phyloP scores from a whole-genome alignment of 2,888 invertebrate species.

The Magallana nippona region DNA sequence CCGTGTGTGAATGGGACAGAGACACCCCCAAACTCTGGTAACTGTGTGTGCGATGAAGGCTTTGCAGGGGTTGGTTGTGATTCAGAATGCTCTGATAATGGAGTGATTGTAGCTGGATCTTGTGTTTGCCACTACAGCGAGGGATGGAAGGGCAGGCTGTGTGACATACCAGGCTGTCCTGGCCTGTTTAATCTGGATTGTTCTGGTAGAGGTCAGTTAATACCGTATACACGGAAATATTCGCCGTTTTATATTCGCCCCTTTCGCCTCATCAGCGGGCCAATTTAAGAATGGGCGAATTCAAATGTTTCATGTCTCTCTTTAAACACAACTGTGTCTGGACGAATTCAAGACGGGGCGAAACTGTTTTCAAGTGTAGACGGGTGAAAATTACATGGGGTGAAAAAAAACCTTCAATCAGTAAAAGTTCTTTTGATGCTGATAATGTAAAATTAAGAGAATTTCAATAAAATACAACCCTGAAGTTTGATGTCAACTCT shows the following conservation, averaged over 20 bases:
- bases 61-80: conserved; percentile 71
- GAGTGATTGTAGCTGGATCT: conserved; percentile 55
- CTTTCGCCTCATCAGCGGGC: too few species aligned
- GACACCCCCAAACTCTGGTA: conserved; percentile 62
- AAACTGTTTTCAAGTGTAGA: too few species aligned
- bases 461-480: background rate
- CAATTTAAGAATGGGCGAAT: too few species aligned
- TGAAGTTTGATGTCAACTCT: too few species aligned
- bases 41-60: conserved; percentile 67
- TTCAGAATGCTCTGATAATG: conserved; percentile 71
- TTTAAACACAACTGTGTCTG: too few species aligned
- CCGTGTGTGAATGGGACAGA: conserved; percentile 63
- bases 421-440: background rate
- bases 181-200: conserved; percentile 67
- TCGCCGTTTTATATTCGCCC: too few species aligned
- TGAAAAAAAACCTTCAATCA: too few species aligned
- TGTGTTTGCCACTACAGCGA: conserved; percentile 67
- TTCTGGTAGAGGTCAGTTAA: conserved; percentile 67
- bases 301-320: too few species aligned
- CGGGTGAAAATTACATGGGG: too few species aligned
- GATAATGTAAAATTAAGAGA: background rate
- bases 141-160: conserved; percentile 69
- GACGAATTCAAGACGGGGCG: too few species aligned
- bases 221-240: too few species aligned
- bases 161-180: conserved; percentile 72